phyloP scores from a whole-genome alignment of 2,113 vertebrate species.

The Myrmecophaga tridactyla region DNA sequence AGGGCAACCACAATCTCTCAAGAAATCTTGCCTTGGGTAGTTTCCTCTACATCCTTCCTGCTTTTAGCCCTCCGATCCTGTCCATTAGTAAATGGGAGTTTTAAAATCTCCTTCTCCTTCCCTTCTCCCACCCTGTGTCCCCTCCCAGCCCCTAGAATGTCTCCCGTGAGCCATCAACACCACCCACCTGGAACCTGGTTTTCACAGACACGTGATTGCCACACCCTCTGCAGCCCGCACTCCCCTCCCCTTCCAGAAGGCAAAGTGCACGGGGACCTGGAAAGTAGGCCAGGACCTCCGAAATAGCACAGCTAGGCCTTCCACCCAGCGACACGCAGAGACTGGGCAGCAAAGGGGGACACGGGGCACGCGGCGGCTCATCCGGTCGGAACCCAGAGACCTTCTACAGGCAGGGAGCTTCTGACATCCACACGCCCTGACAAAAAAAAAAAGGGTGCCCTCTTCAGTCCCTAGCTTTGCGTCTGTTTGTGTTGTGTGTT shows the following conservation, averaged over 20 bases:
- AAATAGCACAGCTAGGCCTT: conserved; percentile 59
- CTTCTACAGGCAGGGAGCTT: neutral
- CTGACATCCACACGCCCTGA: neutral
- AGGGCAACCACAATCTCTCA: neutral
- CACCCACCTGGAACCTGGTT: neutral
- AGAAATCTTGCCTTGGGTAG: neutral
- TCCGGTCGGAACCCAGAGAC: neutral
- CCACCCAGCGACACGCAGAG: neutral
- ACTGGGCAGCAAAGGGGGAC: neutral
- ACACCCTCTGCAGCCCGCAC: neutral
- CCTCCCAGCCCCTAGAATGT: neutral
- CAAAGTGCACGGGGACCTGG: conserved; percentile 57
- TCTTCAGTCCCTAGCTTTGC: neutral
- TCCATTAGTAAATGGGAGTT: neutral
- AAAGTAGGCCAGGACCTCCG: conserved; percentile 65
- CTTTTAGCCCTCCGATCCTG: neutral
- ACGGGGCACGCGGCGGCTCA: neutral
- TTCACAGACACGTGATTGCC: neutral
- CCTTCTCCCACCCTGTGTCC: neutral
- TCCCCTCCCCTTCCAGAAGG: conserved; percentile 34
- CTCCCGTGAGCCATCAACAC: neutral
- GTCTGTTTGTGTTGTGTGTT: no score
- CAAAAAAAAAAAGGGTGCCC: neutral
- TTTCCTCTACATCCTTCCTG: neutral
- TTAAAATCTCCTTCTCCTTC: neutral